Conservation (phyloP, 2,113 vertebrate species). For the Cyprinus carpio region DNA sequence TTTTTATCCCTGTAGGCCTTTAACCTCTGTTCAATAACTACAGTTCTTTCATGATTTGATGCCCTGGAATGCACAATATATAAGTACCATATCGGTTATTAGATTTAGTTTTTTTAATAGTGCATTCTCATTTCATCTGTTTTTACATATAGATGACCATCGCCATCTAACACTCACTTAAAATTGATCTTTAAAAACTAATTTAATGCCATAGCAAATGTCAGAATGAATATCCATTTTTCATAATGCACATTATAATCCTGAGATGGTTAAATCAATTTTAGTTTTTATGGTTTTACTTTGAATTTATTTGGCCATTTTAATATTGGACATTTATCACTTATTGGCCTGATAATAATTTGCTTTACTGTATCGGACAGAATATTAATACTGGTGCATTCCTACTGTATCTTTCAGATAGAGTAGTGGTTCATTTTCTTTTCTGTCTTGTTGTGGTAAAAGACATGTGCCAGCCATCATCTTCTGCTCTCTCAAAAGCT, state of each 20-base stretch:
- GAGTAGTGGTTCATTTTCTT: background rate
- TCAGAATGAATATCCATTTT: background rate
- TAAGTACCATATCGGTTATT: background rate
- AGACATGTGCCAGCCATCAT: background rate
- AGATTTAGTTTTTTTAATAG: background rate
- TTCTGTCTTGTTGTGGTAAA: background rate
- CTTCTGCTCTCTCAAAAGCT: constrained; percentile 38
- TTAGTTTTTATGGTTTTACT: background rate
- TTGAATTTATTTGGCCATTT: background rate
- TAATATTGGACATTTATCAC: background rate
- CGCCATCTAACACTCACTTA: background rate
- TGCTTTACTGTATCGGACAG: background rate
- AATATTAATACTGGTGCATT: background rate
- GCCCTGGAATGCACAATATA: background rate
- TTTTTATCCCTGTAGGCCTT: background rate
- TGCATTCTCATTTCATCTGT: background rate
- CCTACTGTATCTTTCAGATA: background rate
- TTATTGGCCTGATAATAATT: background rate
- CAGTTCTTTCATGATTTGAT: background rate
- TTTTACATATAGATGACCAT: background rate
- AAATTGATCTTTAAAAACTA: background rate
- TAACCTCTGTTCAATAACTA: background rate
- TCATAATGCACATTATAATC: background rate
- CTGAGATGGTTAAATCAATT: background rate
- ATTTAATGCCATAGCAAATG: background rate